A percentile compares a stretch with the other conserved stretches of the same genome.
phyloP scores from a whole-genome alignment of 2,797 vertebrate genomes.

The Gobio occitaniae region DNA sequence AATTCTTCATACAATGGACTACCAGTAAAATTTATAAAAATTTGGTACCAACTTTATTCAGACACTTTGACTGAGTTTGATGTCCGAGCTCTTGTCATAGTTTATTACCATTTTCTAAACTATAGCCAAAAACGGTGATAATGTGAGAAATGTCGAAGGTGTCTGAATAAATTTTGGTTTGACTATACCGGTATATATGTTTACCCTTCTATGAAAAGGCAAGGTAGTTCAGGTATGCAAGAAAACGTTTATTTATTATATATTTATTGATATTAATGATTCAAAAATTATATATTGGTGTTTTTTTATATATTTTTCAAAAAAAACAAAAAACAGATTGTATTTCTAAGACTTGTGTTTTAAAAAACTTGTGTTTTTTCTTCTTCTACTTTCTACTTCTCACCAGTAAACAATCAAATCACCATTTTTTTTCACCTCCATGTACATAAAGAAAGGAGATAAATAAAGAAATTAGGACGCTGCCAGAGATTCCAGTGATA shows the following conservation, averaged over 20 bases:
- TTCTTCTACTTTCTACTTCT: not conserved
- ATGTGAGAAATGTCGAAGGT: too few relatives aligned
- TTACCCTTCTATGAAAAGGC: not conserved
- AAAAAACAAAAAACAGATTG: not conserved
- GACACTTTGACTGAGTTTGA: too few relatives aligned
- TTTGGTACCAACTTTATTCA: too few relatives aligned
- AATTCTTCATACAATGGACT: too few relatives aligned
- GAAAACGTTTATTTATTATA: not conserved
- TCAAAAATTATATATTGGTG: not conserved
- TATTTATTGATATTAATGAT: not conserved
- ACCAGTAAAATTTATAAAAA: too few relatives aligned
- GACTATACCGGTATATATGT: not conserved
- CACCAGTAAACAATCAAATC: not conserved
- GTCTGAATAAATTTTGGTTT: too few relatives aligned
- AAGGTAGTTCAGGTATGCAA: not conserved
- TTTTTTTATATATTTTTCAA: not conserved
- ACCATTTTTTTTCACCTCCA: not conserved
- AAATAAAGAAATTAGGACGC: slow-evolving; percentile 57
- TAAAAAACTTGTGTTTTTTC: not conserved
- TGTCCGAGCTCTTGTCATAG: too few relatives aligned
- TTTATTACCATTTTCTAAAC: too few relatives aligned
- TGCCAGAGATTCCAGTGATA: slow-evolving; percentile 29
- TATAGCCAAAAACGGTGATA: too few relatives aligned
- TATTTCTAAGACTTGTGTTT: not conserved
- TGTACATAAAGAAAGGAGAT: not conserved